Base-by-base conservation (phyloP, 1,140 invertebrate species). In the Epicauta chinensis region DNA sequence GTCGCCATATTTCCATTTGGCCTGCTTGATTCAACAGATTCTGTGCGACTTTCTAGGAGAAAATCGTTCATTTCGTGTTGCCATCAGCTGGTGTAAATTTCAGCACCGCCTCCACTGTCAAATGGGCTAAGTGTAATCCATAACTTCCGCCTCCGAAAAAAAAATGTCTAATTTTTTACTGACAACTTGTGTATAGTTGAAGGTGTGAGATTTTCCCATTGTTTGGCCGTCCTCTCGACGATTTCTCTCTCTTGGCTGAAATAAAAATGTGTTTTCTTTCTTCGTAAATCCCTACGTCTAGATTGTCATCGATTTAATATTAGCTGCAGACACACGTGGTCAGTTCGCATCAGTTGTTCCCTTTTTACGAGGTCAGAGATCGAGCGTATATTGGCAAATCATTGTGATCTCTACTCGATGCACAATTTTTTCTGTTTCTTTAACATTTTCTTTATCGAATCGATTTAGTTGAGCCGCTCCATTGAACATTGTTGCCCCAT, bases 401-500 rank as follows among this genome's bases (percentile, higher is more conserved):
- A 36, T 37, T 40, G 23, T 5, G 4, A 7, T 3, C 4, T 23
- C 23, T 23, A 23, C 23, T 23, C 23, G 23, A 23, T 23, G n/a
- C n/a, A n/a, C n/a, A n/a, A n/a, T n/a, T n/a, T n/a, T n/a, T n/a
- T 23, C 23, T 23, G 1, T 23, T 7, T 23, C 23, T 23, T 23
- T 23, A 54, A 62, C 62, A 58, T 47, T 44, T 55, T 61, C 59
- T 53, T 55, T 59, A 60, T 64, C 63, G 63, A 67, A 67, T 67
- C 65, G 65, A 62, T 65, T 67, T 65, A 65, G 44, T 56, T 55
- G 4, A 23, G 23, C n/a, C 63, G 63, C 62, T 65, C 62, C 65
- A 67, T 65, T 64, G 65, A 65, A 63, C 65, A 51, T 61, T 62
- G 60, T 64, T 23, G 57, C 63, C 58, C 62, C 62, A 65, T 67